These are phyloP conservation scores for Thaumatotibia leucotreta DNA, from an alignment of 1,140 invertebrate species.

Conservation along the genomic window DNA sequence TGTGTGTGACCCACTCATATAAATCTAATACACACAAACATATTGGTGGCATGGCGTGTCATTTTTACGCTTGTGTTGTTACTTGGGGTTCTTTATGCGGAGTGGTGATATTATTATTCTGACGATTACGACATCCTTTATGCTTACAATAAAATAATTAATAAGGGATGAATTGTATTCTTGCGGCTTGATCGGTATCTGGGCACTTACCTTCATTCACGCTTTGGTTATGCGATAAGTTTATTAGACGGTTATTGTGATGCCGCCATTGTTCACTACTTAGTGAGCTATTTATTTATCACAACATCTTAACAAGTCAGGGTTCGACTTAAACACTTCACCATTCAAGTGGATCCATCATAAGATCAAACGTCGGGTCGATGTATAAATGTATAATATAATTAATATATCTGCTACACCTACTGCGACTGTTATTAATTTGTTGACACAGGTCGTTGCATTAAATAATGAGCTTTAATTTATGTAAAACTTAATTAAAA, in stretches of 20 bases:
- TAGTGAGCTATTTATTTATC: constrained; percentile 27
- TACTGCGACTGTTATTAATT: background rate
- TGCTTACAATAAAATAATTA: constrained; percentile 76
- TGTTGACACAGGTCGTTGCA: background rate
- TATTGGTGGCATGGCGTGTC: constrained; percentile 70
- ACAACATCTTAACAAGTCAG: constrained; percentile 17
- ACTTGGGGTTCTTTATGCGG: constrained; percentile 72
- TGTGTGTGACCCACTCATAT: constrained; percentile 74
- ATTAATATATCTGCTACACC: too few relatives aligned
- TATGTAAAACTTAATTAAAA: background rate
- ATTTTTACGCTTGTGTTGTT: constrained; percentile 76
- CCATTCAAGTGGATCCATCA: background rate
- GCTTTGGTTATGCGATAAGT: constrained; percentile 52
- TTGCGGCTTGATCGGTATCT: constrained; percentile 66
- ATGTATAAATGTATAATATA: background rate
- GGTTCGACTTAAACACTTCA: background rate
- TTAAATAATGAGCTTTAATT: background rate
- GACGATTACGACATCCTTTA: constrained; percentile 75
- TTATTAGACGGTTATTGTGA: constrained; percentile 40
- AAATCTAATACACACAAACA: constrained; percentile 75
- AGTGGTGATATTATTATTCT: constrained; percentile 75
- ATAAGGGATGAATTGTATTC: constrained; percentile 75
- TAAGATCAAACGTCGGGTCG: background rate
- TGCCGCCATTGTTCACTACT: constrained; percentile 30
- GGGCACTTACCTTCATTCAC: constrained; percentile 58